These are phyloP conservation scores for Esperia sulphurella DNA, from an alignment of 2,888 invertebrate species.

Conservation along the genomic window DNA sequence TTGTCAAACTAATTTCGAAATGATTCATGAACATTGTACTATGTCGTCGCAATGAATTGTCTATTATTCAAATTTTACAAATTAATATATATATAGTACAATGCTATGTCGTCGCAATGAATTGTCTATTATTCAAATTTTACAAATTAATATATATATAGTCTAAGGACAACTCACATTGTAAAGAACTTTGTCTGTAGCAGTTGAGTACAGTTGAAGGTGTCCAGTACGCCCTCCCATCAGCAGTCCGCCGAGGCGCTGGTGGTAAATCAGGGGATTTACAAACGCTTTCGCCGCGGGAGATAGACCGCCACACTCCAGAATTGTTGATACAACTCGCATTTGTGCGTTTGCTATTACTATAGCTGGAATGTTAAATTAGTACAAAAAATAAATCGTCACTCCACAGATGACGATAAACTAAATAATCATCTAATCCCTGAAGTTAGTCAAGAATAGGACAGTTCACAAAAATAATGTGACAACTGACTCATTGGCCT, in stretches of 20 bases:
- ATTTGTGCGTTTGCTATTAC: constrained; percentile 60
- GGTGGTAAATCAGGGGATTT: constrained; percentile 48
- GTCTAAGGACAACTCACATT: constrained; percentile 49
- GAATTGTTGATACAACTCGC: constrained; percentile 53
- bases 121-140: too few relatives aligned
- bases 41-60: too few relatives aligned
- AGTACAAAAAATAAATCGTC: not conserved
- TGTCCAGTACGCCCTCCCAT: constrained; percentile 66
- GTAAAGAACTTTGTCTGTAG: constrained; percentile 63
- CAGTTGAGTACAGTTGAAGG: constrained; percentile 63
- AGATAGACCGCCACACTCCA: constrained; percentile 69
- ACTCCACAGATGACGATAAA: too few relatives aligned
- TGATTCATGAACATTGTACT: not conserved
- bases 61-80: too few relatives aligned
- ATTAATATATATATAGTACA: too few relatives aligned
- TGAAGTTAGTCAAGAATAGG: too few relatives aligned
- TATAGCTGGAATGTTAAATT: constrained; percentile 43
- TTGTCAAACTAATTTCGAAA: not conserved
- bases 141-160: too few relatives aligned
- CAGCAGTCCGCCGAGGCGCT: constrained; percentile 46
- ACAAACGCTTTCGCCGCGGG: constrained; percentile 47
- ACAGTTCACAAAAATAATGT: too few relatives aligned
- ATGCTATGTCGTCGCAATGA: too few relatives aligned
- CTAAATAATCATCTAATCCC: too few relatives aligned
- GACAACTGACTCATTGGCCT: too few relatives aligned